Conservation (phyloP, 2,113 vertebrate species). For the Mohoua ochrocephala region DNA sequence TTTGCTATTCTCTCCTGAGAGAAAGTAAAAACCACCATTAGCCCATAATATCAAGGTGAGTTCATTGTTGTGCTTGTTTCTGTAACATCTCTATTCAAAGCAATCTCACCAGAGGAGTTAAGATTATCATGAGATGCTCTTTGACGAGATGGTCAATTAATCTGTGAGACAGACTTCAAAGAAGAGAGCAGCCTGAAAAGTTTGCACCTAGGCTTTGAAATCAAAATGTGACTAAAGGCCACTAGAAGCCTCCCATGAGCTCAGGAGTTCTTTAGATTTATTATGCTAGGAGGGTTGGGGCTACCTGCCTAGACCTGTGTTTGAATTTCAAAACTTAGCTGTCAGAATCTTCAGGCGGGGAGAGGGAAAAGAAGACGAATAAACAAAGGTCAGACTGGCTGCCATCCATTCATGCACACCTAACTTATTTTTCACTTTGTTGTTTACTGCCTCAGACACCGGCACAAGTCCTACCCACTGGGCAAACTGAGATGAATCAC, state of each 20-base stretch:
- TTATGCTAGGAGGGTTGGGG: neutral
- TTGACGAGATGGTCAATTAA: neutral
- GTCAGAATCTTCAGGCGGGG: neutral
- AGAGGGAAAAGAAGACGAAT: neutral
- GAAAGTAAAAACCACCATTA: neutral
- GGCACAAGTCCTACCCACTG: neutral
- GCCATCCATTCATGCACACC: neutral
- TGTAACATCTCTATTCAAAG: neutral
- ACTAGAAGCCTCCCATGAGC: neutral
- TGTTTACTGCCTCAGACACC: neutral
- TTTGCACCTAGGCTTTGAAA: neutral
- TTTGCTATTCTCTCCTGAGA: constrained; percentile 88
- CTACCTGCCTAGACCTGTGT: neutral
- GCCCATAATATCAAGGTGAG: neutral
- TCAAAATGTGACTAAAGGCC: neutral
- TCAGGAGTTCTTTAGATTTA: neutral
- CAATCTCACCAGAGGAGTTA: neutral
- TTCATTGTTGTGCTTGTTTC: neutral
- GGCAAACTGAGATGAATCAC: neutral
- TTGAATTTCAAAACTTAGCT: neutral
- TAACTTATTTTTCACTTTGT: neutral
- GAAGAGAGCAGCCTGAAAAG: neutral
- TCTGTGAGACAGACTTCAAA: neutral
- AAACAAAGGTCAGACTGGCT: neutral
- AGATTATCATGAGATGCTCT: neutral